phyloP scores from a whole-genome alignment of 2,888 invertebrate species.

The Drosophila heteroneura region DNA sequence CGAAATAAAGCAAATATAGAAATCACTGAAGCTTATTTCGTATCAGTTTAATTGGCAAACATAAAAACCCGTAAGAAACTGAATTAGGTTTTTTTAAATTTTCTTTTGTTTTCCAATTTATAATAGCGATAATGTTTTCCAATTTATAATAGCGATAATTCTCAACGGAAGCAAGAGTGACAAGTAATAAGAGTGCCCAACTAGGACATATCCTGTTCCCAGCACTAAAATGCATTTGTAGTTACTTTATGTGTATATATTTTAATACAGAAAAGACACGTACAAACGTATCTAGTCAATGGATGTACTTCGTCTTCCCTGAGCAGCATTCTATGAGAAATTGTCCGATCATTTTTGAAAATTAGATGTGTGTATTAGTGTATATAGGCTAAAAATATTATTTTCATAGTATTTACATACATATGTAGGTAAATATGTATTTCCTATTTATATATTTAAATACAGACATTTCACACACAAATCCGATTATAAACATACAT shows the following conservation, averaged over 20 bases:
- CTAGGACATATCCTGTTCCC: not conserved
- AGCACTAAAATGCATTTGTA: not conserved
- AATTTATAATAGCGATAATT: not conserved
- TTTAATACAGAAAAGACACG: not conserved
- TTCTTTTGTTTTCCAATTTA: not conserved
- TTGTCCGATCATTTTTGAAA: not conserved
- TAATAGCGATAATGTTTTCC: not conserved
- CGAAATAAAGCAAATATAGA: not conserved
- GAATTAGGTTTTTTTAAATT: not conserved
- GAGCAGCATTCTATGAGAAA: not conserved
- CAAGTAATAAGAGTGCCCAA: not conserved
- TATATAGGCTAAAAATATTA: not conserved
- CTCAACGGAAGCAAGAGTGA: not conserved
- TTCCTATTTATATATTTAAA: not conserved
- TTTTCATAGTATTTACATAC: not conserved
- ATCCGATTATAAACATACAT: not conserved
- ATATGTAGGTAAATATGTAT: not conserved
- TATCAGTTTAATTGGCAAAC: not conserved
- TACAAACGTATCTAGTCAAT: not conserved
- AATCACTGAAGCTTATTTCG: not conserved
- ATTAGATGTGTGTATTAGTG: not conserved
- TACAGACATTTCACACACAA: not conserved
- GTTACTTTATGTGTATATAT: not conserved
- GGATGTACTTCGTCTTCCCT: not conserved
- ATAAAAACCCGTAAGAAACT: not conserved